These are phyloP conservation scores for Aurelia sp. DNA, from an alignment of 30 jellyfish, hydroid and myxozoan species.

Conservation along the genomic window DNA sequence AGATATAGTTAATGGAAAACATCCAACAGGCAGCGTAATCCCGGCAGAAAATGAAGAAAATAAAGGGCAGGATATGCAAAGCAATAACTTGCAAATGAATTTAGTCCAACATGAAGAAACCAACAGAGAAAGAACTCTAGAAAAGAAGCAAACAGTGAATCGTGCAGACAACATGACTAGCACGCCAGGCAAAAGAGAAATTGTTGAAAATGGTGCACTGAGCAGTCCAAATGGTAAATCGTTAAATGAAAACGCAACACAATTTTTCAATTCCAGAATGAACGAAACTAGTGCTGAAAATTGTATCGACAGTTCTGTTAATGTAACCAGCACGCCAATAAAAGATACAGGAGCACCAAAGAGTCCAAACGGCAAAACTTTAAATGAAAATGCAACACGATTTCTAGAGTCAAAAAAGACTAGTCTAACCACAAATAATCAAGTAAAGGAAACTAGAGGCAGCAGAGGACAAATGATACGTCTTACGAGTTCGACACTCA, in stretches of 20 bases:
- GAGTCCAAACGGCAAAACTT: not conserved
- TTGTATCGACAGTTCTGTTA: too few relatives aligned
- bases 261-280: not conserved
- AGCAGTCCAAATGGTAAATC: not conserved
- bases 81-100: not conserved
- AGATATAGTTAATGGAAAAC: too few relatives aligned
- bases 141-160: not conserved
- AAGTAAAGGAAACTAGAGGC: not conserved
- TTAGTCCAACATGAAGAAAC: not conserved
- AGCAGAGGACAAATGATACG: not conserved
- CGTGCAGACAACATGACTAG: not conserved
- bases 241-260: not conserved
- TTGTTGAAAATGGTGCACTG: not conserved
- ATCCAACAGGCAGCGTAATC: too few relatives aligned
- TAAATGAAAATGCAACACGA: not conserved
- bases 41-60: not conserved
- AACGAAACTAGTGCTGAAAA: not conserved
- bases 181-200: not conserved
- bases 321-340: not conserved
- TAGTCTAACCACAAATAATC: not conserved
- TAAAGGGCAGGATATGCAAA: too few relatives aligned
- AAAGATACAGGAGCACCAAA: not conserved
- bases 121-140: not conserved
- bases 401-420: not conserved
- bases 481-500: slow-evolving; percentile 20